A percentile compares a stretch with the other conserved stretches of the same genome.
phyloP scores from a whole-genome alignment of 2,888 invertebrate genomes.

The Cancer borealis region DNA sequence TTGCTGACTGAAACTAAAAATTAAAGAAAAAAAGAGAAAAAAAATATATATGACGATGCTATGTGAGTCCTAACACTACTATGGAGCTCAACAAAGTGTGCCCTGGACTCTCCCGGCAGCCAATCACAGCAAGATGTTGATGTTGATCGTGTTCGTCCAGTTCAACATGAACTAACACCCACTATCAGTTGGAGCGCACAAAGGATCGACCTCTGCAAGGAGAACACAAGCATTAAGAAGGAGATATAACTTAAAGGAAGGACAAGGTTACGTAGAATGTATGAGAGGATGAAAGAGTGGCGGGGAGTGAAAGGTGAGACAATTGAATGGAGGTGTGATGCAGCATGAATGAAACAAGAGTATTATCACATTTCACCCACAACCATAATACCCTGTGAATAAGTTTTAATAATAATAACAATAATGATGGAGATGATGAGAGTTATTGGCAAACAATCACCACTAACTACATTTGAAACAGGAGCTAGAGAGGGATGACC shows the following conservation, averaged over 20 bases:
- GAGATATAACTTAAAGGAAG: not conserved
- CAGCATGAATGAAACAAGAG: not conserved
- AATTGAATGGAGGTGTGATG: not conserved
- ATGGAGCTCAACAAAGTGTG: conserved; percentile 65
- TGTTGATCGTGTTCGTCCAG: conserved; percentile 65
- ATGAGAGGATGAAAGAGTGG: not conserved
- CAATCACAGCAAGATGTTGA: conserved; percentile 74
- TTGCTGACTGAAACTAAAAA: conserved; percentile 43
- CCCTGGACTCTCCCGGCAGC: conserved; percentile 70
- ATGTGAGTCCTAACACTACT: conserved; percentile 60
- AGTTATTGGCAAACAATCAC: not conserved
- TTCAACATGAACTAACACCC: conserved; percentile 62
- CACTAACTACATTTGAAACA: not conserved
- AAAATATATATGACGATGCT: not conserved
- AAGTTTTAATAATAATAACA: too few species aligned
- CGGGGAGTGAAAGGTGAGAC: not conserved
- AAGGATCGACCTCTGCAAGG: conserved; percentile 66
- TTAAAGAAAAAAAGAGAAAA: conserved; percentile 21
- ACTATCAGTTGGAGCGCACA: conserved; percentile 71
- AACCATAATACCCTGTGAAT: not conserved
- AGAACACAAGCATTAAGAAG: not conserved
- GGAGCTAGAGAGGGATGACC: not conserved
- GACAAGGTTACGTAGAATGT: not conserved
- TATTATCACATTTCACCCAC: not conserved
- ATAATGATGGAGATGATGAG: not conserved